A percentile compares a stretch with the other conserved stretches of the same genome.
Evolutionary conservation across 1,140 invertebrate genomes (phyloP).

Genomic region (Euwallacea fornicatus): DNA sequence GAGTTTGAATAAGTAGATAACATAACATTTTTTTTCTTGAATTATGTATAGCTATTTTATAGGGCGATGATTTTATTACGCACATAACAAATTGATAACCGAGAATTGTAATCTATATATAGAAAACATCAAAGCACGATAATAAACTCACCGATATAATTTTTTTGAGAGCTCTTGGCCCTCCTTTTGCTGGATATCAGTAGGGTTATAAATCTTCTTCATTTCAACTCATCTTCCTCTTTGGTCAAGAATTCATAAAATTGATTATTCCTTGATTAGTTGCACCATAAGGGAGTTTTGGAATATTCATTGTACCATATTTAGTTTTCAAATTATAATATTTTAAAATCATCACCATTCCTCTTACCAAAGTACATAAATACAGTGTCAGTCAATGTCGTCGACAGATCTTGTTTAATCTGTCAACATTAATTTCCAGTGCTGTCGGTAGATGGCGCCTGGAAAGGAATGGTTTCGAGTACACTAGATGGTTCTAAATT

Average conservation of each 20-base stretch:
- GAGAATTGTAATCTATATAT: conserved; percentile 1
- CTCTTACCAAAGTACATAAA: conserved; percentile 50
- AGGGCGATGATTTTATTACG: no score
- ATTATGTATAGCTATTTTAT: no score
- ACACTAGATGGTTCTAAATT: no score
- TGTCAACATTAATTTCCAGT: no score
- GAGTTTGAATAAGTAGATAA: no score
- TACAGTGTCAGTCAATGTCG: conserved; percentile 14
- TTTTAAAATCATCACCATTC: conserved; percentile 53
- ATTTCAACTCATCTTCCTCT: conserved; percentile 52
- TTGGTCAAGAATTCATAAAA: conserved; percentile 52
- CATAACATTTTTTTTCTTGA: no score
- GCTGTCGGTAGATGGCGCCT: no score
- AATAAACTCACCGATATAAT: conserved; percentile 50
- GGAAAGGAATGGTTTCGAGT: no score
- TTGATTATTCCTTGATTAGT: conserved; percentile 42
- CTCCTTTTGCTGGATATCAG: conserved; percentile 51
- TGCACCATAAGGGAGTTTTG: conserved; percentile 37
- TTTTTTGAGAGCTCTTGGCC: conserved; percentile 53
- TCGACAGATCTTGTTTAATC: not conserved
- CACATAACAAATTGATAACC: no score
- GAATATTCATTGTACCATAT: conserved; percentile 51
- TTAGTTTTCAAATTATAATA: conserved; percentile 46
- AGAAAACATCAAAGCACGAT: not conserved
- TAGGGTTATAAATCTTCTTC: conserved; percentile 51